Conservation (phyloP, 2,113 vertebrate genomes). For the Plotosus lineatus region DNA sequence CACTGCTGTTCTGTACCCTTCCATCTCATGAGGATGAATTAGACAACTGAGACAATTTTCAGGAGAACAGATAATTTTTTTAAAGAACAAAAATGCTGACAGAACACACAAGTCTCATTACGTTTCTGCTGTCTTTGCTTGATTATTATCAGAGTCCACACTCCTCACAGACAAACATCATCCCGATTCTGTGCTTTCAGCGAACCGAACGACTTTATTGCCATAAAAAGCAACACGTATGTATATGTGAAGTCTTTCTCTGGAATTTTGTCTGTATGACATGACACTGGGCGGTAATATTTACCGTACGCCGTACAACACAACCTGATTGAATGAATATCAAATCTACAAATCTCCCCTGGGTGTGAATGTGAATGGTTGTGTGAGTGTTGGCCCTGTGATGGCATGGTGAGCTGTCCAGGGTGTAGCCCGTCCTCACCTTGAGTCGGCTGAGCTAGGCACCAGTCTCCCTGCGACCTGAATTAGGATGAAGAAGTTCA, state of each 20-base stretch:
- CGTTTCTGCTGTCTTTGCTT: conserved; percentile 39
- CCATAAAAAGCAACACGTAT: background rate
- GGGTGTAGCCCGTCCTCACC: too few relatives aligned
- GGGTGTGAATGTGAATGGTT: too few relatives aligned
- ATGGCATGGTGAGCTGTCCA: too few relatives aligned
- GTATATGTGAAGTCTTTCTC: background rate
- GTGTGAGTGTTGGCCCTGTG: too few relatives aligned
- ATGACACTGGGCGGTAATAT: background rate
- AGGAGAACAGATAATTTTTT: conserved; percentile 28
- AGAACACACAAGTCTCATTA: background rate
- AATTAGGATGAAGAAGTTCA: too few relatives aligned
- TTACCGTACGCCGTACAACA: too few relatives aligned
- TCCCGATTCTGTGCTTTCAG: conserved; percentile 15
- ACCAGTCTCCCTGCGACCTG: too few relatives aligned
- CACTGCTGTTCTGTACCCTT: background rate
- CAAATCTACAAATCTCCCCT: too few relatives aligned
- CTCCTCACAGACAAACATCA: conserved; percentile 27
- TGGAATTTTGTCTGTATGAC: background rate
- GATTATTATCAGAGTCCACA: conserved; percentile 47
- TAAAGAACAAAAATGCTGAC: conserved; percentile 45
- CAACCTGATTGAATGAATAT: too few relatives aligned
- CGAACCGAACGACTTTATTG: conserved; percentile 5
- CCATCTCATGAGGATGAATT: background rate
- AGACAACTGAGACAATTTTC: conserved; percentile 5
- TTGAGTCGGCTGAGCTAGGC: too few relatives aligned